A percentile compares a stretch with the other conserved stretches of the same genome.
phyloP scores from a whole-genome alignment of 2,797 vertebrate species.

The Neomorphus geoffroyi region DNA sequence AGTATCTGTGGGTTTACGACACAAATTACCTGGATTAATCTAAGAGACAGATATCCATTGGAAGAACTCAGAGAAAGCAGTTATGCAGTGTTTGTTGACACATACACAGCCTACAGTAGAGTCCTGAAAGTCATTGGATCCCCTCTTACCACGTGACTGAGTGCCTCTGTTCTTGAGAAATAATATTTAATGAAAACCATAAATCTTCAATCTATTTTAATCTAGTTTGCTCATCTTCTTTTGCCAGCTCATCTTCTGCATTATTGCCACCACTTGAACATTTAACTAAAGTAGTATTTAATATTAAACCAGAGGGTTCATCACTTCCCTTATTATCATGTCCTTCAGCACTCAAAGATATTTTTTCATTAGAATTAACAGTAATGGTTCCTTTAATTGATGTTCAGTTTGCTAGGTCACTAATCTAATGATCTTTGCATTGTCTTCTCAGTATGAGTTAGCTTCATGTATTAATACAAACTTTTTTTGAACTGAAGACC shows the following conservation, averaged over 20 bases:
- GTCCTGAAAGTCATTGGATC: not conserved
- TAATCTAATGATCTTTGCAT: not conserved
- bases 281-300: not conserved
- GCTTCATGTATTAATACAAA: not conserved
- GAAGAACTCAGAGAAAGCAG: not conserved
- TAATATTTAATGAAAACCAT: not conserved
- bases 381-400: not conserved
- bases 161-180: not conserved
- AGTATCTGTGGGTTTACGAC: not conserved
- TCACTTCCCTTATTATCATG: not conserved
- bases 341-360: not conserved
- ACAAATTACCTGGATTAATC: not conserved
- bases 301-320: not conserved
- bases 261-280: not conserved
- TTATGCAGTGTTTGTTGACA: not conserved
- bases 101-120: not conserved
- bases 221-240: not conserved
- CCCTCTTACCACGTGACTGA: not conserved
- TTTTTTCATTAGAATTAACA: not conserved
- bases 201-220: not conserved
- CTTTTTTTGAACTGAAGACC: not conserved
- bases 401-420: not conserved
- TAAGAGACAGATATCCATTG: not conserved
- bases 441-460: not conserved
- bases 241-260: not conserved